Evolutionary conservation across 2,113 vertebrate genomes (phyloP), one percentile per base, ranked within the genome.

Genomic region (Mus pahari): DNA sequence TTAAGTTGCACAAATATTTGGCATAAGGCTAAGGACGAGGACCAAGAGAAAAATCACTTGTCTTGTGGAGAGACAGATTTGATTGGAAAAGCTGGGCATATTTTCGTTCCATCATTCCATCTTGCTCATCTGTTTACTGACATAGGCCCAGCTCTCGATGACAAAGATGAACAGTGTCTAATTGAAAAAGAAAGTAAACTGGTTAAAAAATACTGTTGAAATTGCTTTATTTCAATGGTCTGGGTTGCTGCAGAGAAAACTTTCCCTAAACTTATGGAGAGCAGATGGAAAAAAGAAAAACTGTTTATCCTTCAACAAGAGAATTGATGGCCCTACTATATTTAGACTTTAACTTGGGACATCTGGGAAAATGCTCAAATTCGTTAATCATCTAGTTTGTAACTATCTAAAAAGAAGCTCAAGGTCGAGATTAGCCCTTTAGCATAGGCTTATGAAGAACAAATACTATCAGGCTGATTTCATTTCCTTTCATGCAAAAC

Each of bases 261-360:
- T 91, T 95, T 28, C 71, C 68, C 70, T 48, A 95, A 82, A 90
- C 84, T 96, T 94, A 71, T 28, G 89, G 95, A 90, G 58, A 90
- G 53, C 96, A 97, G 84, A 97, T 96, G 97, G 97, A 95, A 97
- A 58, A 96, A 97, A 96, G 88, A 71, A 90, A 96, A 97, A 96
- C 87, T 95, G 92, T 97, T 97, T 97, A 94, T 97, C 96, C 95
- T 97, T 96, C 88, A 93, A 89, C 79, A 68, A 96, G 95, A 97
- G 96, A 97, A 95, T 92, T 95, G 79, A 93, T 97, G 92, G 90
- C 58, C 88, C 66, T 77, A 89, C 95, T 98, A 98, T 96, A 96
- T 97, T 96, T 97, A 98, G 96, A 93, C 90, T 96, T 96, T 97
- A 96, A 95, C 97, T 96, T 94, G 88, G 1, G 42, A 96, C 97